Evolutionary conservation across 2,888 invertebrate species (phyloP).

Genomic region (Corythucha ciliata): DNA sequence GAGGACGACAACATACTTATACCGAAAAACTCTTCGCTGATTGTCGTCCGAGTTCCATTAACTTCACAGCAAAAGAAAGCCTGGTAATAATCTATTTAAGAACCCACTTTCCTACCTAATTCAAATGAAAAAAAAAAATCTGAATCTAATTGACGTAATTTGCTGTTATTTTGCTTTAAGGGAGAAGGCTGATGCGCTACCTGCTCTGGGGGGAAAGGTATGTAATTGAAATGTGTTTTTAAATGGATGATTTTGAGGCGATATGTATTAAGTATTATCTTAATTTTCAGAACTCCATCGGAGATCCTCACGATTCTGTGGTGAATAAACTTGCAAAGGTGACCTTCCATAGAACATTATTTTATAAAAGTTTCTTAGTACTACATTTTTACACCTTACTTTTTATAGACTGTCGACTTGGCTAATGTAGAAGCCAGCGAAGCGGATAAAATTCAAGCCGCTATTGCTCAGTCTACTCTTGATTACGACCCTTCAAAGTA

Average conservation of each 20-base stretch:
- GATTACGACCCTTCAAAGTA: constrained; percentile 97
- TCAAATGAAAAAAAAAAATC: too few species aligned
- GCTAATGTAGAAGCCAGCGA: constrained; percentile 86
- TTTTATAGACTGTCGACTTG: constrained; percentile 54
- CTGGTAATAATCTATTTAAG: constrained; percentile 36
- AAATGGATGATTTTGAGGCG: too few species aligned
- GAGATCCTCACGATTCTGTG: constrained; percentile 27
- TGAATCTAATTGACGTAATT: background rate
- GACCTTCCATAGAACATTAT: constrained; percentile 7
- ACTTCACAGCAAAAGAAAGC: constrained; percentile 66
- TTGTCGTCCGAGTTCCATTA: constrained; percentile 86
- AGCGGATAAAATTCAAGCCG: constrained; percentile 94
- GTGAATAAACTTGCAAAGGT: constrained; percentile 31
- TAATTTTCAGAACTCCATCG: too few species aligned
- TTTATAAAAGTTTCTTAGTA: too few species aligned
- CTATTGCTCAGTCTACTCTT: constrained; percentile 94
- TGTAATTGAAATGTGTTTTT: constrained; percentile 1
- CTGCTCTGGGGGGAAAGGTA: constrained; percentile 23
- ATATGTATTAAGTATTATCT: too few species aligned
- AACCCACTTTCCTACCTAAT: background rate
- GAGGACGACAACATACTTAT: constrained; percentile 82
- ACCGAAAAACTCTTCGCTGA: constrained; percentile 93
- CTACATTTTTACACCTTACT: constrained; percentile 2
- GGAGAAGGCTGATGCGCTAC: constrained; percentile 37
- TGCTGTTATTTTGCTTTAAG: constrained; percentile 24